Evolutionary conservation across 1,140 invertebrate genomes (phyloP), one percentile per base, ranked within the genome.

Genomic region (Heliothis subflexa): DNA sequence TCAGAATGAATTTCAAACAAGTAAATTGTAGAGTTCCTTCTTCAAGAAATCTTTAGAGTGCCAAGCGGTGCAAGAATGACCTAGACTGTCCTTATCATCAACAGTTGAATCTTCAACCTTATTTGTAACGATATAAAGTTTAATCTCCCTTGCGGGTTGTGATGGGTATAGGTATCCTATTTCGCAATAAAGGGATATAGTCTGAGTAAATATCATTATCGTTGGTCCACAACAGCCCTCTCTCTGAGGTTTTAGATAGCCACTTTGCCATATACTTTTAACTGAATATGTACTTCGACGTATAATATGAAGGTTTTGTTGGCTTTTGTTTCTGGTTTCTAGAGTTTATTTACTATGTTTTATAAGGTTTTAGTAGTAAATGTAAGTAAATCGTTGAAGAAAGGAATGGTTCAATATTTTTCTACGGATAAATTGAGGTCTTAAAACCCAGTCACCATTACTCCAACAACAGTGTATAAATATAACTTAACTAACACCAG

Each of bases 181-280:
- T 83, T 83, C 47, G 40, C 52, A 14, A 55, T 70, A 79, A 68
- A 57, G 47, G 33, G 47, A 59, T 33, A 54, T 76, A 71, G 77
- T 80, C 79, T 80, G 76, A 79, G 85, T 85, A 86, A 85, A 85
- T 85, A 85, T 85, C 83, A 86, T 86, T 85, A 86, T 81, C 72
- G 81, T 81, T 57, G 78, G 78, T 84, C 83, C 70, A 84, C 85
- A 84, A 86, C 72, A 81, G 79, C 59, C 73, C 71, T 80, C 54
- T 75, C 55, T 57, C 76, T 73, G 78, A 21, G 82, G 78, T 83
- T 81, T 78, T 61, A 78, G 80, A 83, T 82, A 84, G 82, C 77
- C 80, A 85, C 75, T 81, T 86, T 78, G 70, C 78, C 68, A 81
- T 83, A 79, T 81, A 73, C 71, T 79, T 71, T 64, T 64, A 55